phyloP scores from a whole-genome alignment of 2,888 invertebrate genomes.

The Eilema griseolum region DNA sequence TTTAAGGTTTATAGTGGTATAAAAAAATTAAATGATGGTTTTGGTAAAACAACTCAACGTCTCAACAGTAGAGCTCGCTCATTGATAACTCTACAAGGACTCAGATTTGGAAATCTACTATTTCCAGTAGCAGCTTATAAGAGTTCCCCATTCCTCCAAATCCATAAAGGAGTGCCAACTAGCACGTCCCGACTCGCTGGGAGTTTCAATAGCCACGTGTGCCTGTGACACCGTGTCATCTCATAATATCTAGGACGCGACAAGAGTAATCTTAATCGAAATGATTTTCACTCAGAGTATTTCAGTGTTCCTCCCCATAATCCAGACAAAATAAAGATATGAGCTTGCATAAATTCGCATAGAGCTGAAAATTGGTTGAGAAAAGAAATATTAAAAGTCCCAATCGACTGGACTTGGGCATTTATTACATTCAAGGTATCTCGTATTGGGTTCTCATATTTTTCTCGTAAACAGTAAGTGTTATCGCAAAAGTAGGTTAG shows the following conservation, averaged over 20 bases:
- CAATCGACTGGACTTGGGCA: no score
- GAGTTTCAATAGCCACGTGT: not conserved
- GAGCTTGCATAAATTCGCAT: no score
- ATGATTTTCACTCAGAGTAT: not conserved
- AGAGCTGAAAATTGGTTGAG: no score
- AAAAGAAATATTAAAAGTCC: no score
- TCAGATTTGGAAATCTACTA: not conserved
- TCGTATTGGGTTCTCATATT: no score
- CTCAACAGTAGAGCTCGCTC: not conserved
- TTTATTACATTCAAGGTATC: no score
- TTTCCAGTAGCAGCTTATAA: not conserved
- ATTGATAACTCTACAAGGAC: not conserved
- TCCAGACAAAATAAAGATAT: no score
- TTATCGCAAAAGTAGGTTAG: no score
- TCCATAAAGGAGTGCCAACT: not conserved
- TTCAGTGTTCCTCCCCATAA: no score
- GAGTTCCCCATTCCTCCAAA: not conserved
- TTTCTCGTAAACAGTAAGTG: no score
- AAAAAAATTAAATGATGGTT: not conserved
- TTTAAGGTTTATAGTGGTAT: not conserved
- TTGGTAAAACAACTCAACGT: not conserved
- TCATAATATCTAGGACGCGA: not conserved
- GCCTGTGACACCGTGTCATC: no score
- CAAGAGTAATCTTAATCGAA: not conserved
- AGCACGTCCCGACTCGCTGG: not conserved